Base-by-base conservation (phyloP, 35 echinoderm and acorn worm genomes). In the Ophiothrix spiculata region DNA sequence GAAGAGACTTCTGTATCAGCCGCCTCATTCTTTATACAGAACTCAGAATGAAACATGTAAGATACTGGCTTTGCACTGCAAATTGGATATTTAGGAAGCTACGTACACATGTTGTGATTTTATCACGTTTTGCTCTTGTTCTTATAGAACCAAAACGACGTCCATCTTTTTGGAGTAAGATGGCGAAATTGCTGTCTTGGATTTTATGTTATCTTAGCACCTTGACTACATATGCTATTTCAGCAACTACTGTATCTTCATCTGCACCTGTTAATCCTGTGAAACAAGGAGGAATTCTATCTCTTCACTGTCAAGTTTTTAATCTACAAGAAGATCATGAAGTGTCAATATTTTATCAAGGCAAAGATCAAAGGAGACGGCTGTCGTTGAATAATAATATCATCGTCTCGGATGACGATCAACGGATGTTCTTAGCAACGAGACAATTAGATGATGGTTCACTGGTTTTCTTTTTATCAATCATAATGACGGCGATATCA, bases 381-480 rank as follows among this genome's bases (percentile, higher is more conserved):
- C 25, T 69, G 4, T 69, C 60, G 2, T 69, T 69, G 23, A 69
- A 69, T n/a, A 28, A 69, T n/a, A 69, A 69, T n/a, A 28, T 69
- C 60, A 69, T 69, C 16, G 60, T 25, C 29, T 1, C 4, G 17
- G 60, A 69, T 12, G 60, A 69, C 1, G 60, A 69, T 4, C 60
- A 69, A 28, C 17, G 60, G 60, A 69, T 69, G 60, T 69, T 69
- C 60, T 69, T 69, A 69, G 60, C 60, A n/a, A n/a, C 25, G 25
- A 69, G 60, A 69, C 60, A 69, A n/a, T n/a, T 69, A n/a, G 60
- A 69, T n/a, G 60, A 69, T n/a, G 60, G 60, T 25, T 69, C 60
- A 15, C 25, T 69, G 60, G 60, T 69, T 15, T 69, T 25, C 60
- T 69, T 69, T 69, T 69, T 69, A 69, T 69, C 60, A 15, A 69